These are phyloP conservation scores for Phenacoccus solenopsis DNA, from an alignment of 1,140 invertebrate species.

Conservation along the genomic window DNA sequence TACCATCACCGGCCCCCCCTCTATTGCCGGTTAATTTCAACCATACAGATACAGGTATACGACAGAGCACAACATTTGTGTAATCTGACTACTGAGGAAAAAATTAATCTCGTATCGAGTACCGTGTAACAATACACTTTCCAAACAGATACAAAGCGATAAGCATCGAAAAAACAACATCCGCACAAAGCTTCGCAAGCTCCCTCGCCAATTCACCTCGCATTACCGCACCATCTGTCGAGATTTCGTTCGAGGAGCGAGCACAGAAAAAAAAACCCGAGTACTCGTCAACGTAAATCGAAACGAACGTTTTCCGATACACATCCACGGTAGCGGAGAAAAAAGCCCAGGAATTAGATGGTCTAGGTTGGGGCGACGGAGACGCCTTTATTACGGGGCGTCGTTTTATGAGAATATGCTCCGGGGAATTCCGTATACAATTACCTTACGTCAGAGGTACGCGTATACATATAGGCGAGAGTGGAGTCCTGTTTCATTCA, in stretches of 20 bases:
- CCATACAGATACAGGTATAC: too few relatives aligned
- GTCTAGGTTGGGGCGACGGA: not conserved
- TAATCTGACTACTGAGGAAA: too few relatives aligned
- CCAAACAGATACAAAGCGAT: not conserved
- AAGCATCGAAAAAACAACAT: not conserved
- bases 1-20: too few relatives aligned
- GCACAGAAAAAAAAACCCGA: not conserved
- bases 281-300: constrained; percentile 1
- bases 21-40: too few relatives aligned
- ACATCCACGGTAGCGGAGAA: not conserved
- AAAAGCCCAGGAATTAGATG: not conserved
- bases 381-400: constrained; percentile 6
- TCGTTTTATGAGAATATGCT: constrained; percentile 12
- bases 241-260: too few relatives aligned
- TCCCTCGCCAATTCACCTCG: not conserved
- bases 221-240: not conserved
- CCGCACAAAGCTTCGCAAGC: not conserved
- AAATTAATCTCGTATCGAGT: too few relatives aligned
- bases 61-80: too few relatives aligned
- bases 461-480: not conserved
- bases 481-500: constrained; percentile 6
- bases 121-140: not conserved
- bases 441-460: not conserved
- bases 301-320: not conserved
- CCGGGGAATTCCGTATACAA: constrained; percentile 12